Evolutionary conservation across 2,797 vertebrate species (phyloP), one percentile per base, ranked within the genome.

Genomic region (Muscicapa comitata): DNA sequence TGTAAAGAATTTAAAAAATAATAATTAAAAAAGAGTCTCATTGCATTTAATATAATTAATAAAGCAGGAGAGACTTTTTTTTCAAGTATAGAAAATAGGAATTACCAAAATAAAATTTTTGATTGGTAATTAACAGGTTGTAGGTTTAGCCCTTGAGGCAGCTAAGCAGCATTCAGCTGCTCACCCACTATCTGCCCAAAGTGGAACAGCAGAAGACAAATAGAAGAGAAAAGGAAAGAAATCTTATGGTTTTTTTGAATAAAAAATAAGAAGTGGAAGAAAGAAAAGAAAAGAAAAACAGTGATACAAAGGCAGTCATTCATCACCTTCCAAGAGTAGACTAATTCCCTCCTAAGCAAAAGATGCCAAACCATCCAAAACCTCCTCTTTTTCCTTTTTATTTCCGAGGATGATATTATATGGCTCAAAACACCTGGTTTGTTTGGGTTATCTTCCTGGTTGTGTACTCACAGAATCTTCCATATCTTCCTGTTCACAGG

Each of bases 401-500:
- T 66, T 62, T 10, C 8, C 9, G 8, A 53, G 13, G 7, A 67
- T 66, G 21, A 38, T 8, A n/a, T 29, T 29, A 35, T 11, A 48
- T 38, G 28, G 7, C 14, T 57, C n/a, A 18, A 42, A 61, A 53
- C n/a, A 33, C 7, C 19, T 40, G 3, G 28, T 59, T 54, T 50
- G 17, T 47, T 59, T 80, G 17, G 14, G 37, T 66, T 88, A 29
- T 51, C 9, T 38, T 61, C 5, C 10, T 79, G 6, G 14, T 7
- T n/a, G 12, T 18, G 26, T 9, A 17, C 18, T 71, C 18, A 53
- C 21, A 62, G 47, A 33, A 7, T 42, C 53, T 58, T 75, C 14
- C 8, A 2, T 29, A 38, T 38, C 1, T 21, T 26, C 11, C 8
- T 38, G 13, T 29, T 51, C 33, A 61, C 4, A 11, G 4, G 2